Evolutionary conservation across 2,113 vertebrate genomes (phyloP).

Genomic region (Phycodurus eques): DNA sequence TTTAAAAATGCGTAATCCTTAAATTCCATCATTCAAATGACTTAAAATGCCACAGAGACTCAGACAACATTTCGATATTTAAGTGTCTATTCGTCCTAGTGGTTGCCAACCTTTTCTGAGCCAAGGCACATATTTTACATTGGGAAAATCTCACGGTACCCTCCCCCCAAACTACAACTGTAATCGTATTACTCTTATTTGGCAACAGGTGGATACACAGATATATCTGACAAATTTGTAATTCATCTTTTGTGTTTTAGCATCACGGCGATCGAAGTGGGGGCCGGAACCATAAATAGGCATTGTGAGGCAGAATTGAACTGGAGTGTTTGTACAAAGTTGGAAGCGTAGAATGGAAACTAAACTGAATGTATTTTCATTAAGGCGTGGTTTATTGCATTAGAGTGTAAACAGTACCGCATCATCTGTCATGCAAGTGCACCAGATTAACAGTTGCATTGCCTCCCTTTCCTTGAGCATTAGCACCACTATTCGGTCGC

Average conservation of each 20-base stretch:
- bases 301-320: too few relatives aligned
- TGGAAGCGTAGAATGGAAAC: neutral
- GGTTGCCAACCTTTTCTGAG: neutral
- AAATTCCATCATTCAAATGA: too few relatives aligned
- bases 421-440: constrained; percentile 29
- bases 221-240: neutral
- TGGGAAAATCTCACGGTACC: too few relatives aligned
- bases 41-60: too few relatives aligned
- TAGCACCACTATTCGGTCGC: constrained; percentile 55
- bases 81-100: too few relatives aligned
- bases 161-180: too few relatives aligned
- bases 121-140: neutral
- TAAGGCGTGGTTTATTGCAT: neutral
- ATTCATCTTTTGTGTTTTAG: neutral
- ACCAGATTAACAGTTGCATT: constrained; percentile 42
- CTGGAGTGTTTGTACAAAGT: neutral
- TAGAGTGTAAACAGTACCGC: neutral
- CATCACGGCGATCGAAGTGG: too few relatives aligned
- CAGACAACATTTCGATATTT: too few relatives aligned
- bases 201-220: neutral
- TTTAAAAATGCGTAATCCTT: too few relatives aligned
- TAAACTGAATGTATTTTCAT: neutral
- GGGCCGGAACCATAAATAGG: too few relatives aligned
- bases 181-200: neutral
- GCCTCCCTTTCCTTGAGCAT: constrained; percentile 45